Evolutionary conservation across 2,797 vertebrate genomes (phyloP), one percentile per base, ranked within the genome.

Genomic region (Spinus olivaceus): DNA sequence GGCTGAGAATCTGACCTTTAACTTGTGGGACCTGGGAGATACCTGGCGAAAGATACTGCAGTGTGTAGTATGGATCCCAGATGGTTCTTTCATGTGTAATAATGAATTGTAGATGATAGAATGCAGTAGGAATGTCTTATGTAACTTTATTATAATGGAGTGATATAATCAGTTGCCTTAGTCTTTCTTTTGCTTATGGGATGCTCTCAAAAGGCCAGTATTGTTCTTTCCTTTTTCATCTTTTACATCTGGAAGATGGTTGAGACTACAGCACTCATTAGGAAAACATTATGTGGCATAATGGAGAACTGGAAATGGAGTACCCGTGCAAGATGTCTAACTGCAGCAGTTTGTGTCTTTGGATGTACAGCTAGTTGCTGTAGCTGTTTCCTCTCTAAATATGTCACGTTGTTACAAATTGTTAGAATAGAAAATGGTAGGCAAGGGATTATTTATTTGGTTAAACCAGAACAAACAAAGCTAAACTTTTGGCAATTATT

Each of bases 1-100:
- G 66, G 50, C 60, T 90, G 92, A 87, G 67, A 87, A 37, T 71
- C 46, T 85, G 81, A 50, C 60, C 64, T 84, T 56, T 84, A 24
- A 14, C 1, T 39, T 92, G 8, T 0, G 0, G 24, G 28, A 49
- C 25, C 18, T 74, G n/a, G 37, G 24, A 88, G 24, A n/a, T 35
- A 65, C 21, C n/a, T 21, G 35, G 42, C 30, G 82, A 35, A 66
- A 74, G 32, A 14, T 63, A 12, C 25, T 56, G 11, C 8, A 51
- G 12, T 1, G 0, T 72, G 21, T 39, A 21, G 30, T 19, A 2
- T 27, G 77, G 60, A 71, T 82, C 61, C n/a, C 23, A 65, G 57
- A 21, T 5, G 46, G n/a, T 39, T 66, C 4, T 73, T 82, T 64
- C 9, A 1, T 57, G 9, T 33, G 6, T 67, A 64, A 53, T 23